Conservation (phyloP, 2,113 vertebrate genomes). For the Nothoprocta perdicaria region DNA sequence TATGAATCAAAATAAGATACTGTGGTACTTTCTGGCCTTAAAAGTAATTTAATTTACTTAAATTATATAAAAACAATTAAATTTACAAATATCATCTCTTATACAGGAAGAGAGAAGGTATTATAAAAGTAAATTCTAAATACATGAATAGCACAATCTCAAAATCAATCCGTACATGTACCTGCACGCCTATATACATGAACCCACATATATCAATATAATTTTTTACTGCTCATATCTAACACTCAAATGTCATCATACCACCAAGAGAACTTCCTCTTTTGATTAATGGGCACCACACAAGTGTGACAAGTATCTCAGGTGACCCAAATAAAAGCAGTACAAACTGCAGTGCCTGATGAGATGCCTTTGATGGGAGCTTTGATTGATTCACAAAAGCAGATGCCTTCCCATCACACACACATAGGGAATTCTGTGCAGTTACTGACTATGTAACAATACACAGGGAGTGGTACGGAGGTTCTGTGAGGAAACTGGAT, state of each 20-base stretch:
- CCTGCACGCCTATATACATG: background rate
- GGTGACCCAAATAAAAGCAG: background rate
- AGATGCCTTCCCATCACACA: accelerated
- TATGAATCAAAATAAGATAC: background rate
- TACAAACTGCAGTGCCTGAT: background rate
- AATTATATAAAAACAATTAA: background rate
- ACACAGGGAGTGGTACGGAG: background rate
- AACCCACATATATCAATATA: background rate
- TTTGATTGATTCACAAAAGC: background rate
- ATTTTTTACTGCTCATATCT: background rate
- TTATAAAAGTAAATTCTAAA: background rate
- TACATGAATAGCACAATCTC: background rate
- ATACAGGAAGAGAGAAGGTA: background rate
- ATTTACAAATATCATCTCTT: background rate
- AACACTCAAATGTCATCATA: background rate
- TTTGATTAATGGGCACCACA: background rate
- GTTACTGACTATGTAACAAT: background rate
- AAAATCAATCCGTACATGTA: background rate
- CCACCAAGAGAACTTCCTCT: background rate
- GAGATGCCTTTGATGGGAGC: background rate
- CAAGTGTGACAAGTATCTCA: background rate
- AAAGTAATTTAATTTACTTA: background rate
- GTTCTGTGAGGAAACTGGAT: background rate
- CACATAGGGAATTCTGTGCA: background rate
- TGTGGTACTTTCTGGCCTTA: background rate